Percentiles rank a stretch among this genome's conserved stretches.
Conservation (phyloP, 2,888 invertebrate species). For the Zygaena filipendulae region DNA sequence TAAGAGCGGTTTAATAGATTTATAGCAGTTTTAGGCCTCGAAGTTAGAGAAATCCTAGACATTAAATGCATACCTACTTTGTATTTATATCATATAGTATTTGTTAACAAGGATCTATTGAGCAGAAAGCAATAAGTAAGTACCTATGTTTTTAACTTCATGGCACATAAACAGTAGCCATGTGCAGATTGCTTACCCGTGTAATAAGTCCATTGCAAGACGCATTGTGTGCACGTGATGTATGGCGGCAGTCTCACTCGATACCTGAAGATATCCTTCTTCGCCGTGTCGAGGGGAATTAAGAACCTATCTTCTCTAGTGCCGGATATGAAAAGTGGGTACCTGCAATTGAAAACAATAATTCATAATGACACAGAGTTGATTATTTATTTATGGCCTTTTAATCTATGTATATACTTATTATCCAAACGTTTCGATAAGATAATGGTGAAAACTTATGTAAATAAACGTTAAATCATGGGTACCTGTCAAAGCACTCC, state of each 20-base stretch:
- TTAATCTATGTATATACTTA: too few relatives aligned
- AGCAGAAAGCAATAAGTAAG: not conserved
- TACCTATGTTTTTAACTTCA: not conserved
- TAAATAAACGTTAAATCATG: too few relatives aligned
- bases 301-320: constrained; percentile 76
- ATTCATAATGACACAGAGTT: not conserved
- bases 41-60: too few relatives aligned
- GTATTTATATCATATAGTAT: too few relatives aligned
- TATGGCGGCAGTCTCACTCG: constrained; percentile 83
- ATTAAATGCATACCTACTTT: too few relatives aligned
- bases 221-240: constrained; percentile 88
- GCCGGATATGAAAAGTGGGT: constrained; percentile 78
- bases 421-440: too few relatives aligned
- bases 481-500: constrained; percentile 86
- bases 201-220: constrained; percentile 93
- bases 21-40: not conserved
- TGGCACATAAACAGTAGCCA: not conserved
- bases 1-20: too few relatives aligned
- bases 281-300: constrained; percentile 78
- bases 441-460: too few relatives aligned
- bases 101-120: too few relatives aligned
- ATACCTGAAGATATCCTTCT: constrained; percentile 74
- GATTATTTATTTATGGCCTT: too few relatives aligned
- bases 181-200: too few relatives aligned
- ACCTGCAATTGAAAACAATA: constrained; percentile 47